Evolutionary conservation across 2,113 vertebrate species (phyloP).

Genomic region (Alexandromys fortis): DNA sequence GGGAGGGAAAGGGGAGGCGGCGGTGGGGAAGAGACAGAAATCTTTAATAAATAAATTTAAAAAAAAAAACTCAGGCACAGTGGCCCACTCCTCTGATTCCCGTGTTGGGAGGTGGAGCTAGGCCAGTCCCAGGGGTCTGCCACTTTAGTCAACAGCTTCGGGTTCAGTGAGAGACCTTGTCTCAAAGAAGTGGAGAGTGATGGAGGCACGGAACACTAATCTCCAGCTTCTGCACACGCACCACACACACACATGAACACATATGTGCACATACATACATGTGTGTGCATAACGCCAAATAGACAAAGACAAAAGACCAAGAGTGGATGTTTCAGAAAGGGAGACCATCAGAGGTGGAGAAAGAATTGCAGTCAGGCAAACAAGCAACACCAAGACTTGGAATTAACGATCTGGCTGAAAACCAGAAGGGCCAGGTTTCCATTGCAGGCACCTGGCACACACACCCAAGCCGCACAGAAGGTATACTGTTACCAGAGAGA

Average conservation of each 20-base stretch:
- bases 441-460: neutral
- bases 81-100: neutral
- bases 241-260: neutral
- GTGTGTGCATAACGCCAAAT: no score
- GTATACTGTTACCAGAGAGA: neutral
- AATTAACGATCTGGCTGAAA: neutral
- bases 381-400: neutral
- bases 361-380: neutral
- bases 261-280: neutral
- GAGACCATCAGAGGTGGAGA: neutral
- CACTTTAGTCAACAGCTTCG: neutral
- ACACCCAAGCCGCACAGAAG: neutral
- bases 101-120: neutral
- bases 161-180: no score
- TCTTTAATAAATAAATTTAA: no score
- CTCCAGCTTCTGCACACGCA: neutral
- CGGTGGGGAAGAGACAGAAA: no score
- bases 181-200: no score
- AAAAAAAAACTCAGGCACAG: no score
- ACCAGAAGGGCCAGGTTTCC: neutral
- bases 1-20: no score
- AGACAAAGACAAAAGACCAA: neutral
- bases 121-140: neutral
- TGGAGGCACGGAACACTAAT: neutral
- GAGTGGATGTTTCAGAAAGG: neutral